Conservation (phyloP, 1,140 invertebrate species). For the Heliconius eleuchia region DNA sequence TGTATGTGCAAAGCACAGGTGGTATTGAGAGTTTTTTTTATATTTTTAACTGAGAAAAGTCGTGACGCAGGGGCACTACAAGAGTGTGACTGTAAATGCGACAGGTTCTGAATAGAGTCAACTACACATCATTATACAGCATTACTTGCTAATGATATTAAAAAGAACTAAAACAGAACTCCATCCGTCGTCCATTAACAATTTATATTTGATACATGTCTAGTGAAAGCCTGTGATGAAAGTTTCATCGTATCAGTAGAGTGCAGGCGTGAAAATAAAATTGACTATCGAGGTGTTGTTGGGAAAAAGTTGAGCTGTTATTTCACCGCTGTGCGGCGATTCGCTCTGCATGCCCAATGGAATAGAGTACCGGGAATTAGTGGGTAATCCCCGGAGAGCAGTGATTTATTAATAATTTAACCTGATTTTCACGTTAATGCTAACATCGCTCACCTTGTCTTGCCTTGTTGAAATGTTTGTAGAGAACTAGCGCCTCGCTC, state of each 20-base stretch:
- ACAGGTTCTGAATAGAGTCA: neutral
- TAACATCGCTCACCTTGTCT: neutral
- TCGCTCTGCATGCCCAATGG: slow-evolving; percentile 9
- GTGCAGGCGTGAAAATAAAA: slow-evolving; percentile 74
- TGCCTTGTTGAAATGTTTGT: neutral
- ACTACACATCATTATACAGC: neutral
- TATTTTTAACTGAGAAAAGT: too few species aligned
- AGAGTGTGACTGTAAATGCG: too few species aligned
- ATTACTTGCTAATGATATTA: neutral
- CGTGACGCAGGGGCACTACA: too few species aligned
- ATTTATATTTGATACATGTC: slow-evolving; percentile 30
- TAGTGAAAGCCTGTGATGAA: slow-evolving; percentile 63
- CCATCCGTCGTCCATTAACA: slow-evolving; percentile 20
- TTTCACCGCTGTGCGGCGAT: slow-evolving; percentile 26
- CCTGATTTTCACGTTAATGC: neutral
- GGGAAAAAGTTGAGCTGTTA: slow-evolving; percentile 19
- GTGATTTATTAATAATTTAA: neutral
- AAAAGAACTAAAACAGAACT: neutral
- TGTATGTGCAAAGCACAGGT: neutral
- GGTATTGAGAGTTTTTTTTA: too few species aligned
- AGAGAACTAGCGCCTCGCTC: neutral
- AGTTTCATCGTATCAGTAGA: slow-evolving; percentile 69
- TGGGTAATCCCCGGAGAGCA: neutral
- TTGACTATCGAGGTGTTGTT: slow-evolving; percentile 41
- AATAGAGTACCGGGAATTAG: neutral